Evolutionary conservation across 92 coral and sea anemone genomes (phyloP).

Genomic region (Plumapathes pennacea): DNA sequence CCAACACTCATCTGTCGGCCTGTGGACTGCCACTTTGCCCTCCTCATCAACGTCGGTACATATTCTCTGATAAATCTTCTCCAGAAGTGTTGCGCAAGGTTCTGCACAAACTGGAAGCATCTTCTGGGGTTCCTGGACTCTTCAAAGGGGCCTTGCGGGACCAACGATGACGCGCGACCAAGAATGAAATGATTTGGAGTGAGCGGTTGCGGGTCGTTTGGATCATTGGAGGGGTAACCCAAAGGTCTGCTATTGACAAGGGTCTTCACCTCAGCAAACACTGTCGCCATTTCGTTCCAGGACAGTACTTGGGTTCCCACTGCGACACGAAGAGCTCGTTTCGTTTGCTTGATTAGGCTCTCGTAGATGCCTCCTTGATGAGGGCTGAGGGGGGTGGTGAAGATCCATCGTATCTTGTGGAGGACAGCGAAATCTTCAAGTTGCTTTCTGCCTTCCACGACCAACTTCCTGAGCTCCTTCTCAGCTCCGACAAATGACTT

Average conservation of each 20-base stretch:
- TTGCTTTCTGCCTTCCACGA: slow-evolving; percentile 6
- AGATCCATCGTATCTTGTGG: slow-evolving; percentile 36
- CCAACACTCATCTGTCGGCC: slow-evolving; percentile 9
- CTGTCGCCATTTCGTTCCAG: slow-evolving; percentile 36
- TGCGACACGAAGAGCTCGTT: slow-evolving; percentile 4
- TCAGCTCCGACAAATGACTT: slow-evolving; percentile 47
- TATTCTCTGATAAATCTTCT: slow-evolving; percentile 2
- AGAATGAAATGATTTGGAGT: slow-evolving; percentile 26
- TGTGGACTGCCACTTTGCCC: slow-evolving; percentile 19
- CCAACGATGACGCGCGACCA: slow-evolving; percentile 16
- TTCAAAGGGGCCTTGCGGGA: slow-evolving; percentile 32
- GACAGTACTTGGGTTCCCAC: slow-evolving; percentile 27
- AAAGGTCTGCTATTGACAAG: slow-evolving; percentile 42
- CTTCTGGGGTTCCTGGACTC: slow-evolving; percentile 19
- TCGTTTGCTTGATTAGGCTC: slow-evolving; percentile 28
- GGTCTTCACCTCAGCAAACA: slow-evolving; percentile 24
- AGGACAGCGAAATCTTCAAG: slow-evolving; percentile 22
- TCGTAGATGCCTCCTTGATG: slow-evolving; percentile 43
- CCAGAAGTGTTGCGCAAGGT: slow-evolving; percentile 26
- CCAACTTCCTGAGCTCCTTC: slow-evolving; percentile 12
- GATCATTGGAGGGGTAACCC: slow-evolving; percentile 26
- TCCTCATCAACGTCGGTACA: slow-evolving; percentile 1
- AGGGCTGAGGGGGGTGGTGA: slow-evolving; percentile 36
- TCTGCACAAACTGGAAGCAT: slow-evolving; percentile 29
- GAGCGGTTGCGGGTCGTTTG: slow-evolving; percentile 39